Conservation (phyloP, 2,888 invertebrate genomes). For the Meloe dianella region DNA sequence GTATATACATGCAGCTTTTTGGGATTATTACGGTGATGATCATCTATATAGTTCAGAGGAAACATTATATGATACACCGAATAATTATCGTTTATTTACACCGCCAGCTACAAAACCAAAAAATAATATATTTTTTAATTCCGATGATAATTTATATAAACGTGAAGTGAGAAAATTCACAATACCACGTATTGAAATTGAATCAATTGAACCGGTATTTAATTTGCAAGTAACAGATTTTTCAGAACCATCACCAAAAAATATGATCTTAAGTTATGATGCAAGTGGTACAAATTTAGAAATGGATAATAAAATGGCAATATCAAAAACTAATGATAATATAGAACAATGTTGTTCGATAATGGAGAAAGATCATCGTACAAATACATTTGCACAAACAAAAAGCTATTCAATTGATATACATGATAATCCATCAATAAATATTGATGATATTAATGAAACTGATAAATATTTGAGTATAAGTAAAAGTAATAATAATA, state of each 20-base stretch:
- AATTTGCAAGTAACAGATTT: constrained; percentile 58
- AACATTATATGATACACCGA: constrained; percentile 50
- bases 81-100: constrained; percentile 50
- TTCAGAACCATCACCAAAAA: constrained; percentile 56
- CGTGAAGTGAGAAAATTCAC: constrained; percentile 52
- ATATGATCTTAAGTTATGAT: constrained; percentile 59
- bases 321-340: constrained; percentile 28
- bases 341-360: constrained; percentile 29
- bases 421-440: constrained; percentile 44
- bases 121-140: constrained; percentile 57
- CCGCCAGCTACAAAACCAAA: constrained; percentile 54
- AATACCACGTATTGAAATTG: constrained; percentile 57
- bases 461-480: constrained; percentile 52
- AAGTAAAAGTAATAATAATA: constrained; percentile 33
- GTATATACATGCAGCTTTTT: constrained; percentile 57
- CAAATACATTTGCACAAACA: constrained; percentile 49
- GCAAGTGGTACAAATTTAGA: constrained; percentile 52
- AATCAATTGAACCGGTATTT: constrained; percentile 53
- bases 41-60: constrained; percentile 50
- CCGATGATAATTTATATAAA: constrained; percentile 58
- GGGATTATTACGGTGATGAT: constrained; percentile 51
- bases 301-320: constrained; percentile 42
- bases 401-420: constrained; percentile 56
- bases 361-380: constrained; percentile 44
- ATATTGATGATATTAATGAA: constrained; percentile 47